phyloP scores from a whole-genome alignment of 2,888 invertebrate species.

The Allophyes oxyacanthae region DNA sequence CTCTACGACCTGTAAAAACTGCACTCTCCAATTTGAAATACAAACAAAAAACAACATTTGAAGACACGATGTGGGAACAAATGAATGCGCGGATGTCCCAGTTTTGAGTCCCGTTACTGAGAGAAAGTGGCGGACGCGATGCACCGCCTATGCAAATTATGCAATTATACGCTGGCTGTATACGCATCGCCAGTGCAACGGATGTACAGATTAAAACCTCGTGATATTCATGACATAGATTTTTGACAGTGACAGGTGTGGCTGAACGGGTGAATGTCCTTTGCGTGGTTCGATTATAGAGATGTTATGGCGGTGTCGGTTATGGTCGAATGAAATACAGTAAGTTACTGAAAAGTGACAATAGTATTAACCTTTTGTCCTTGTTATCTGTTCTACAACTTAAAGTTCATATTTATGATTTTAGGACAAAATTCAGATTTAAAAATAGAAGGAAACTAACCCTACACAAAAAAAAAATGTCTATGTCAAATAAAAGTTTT shows the following conservation, averaged over 20 bases:
- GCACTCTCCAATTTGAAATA: slow-evolving; percentile 43
- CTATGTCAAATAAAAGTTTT: too few species aligned
- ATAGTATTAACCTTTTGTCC: too few species aligned
- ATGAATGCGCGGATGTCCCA: slow-evolving; percentile 76
- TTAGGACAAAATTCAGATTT: too few species aligned
- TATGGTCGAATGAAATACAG: not conserved
- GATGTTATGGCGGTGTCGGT: not conserved
- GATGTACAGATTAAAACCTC: slow-evolving; percentile 48
- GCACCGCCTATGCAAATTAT: slow-evolving; percentile 87
- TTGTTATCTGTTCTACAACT: too few species aligned
- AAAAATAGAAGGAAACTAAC: too few species aligned
- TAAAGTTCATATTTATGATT: too few species aligned
- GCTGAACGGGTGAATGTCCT: slow-evolving; percentile 37
- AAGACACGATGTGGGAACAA: slow-evolving; percentile 59
- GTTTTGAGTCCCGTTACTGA: slow-evolving; percentile 81
- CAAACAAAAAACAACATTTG: slow-evolving; percentile 46
- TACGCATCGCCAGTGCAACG: slow-evolving; percentile 49
- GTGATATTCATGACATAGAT: slow-evolving; percentile 40
- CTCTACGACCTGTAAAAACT: slow-evolving; percentile 34
- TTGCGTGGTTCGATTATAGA: slow-evolving; percentile 19
- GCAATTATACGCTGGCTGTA: slow-evolving; percentile 74
- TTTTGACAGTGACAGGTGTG: slow-evolving; percentile 43
- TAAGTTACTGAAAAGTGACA: not conserved
- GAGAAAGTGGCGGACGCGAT: slow-evolving; percentile 81
- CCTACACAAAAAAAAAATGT: too few species aligned